A percentile compares a stretch with the other conserved stretches of the same genome.
phyloP scores from a whole-genome alignment of 2,797 vertebrate genomes.

The Emys orbicularis region DNA sequence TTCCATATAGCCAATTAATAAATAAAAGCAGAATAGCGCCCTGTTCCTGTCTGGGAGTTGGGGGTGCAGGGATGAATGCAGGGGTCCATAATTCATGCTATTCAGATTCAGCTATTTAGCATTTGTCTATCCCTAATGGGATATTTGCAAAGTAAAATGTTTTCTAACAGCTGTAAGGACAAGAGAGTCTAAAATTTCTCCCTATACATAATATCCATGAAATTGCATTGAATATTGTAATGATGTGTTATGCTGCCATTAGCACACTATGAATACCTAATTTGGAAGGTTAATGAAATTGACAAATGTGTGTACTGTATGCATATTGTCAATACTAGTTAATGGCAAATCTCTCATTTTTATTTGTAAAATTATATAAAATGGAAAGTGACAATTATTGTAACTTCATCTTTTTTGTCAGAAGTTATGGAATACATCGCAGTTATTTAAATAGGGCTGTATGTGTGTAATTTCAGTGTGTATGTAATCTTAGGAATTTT shows the following conservation, averaged over 20 bases:
- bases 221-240: slow-evolving; percentile 80
- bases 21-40: slow-evolving; percentile 57
- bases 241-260: slow-evolving; percentile 77
- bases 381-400: slow-evolving; percentile 63
- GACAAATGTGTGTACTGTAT: slow-evolving; percentile 72
- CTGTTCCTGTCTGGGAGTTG: slow-evolving; percentile 49
- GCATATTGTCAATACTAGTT: slow-evolving; percentile 69
- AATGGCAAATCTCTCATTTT: slow-evolving; percentile 75
- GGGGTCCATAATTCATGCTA: slow-evolving; percentile 56
- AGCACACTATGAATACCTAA: slow-evolving; percentile 76
- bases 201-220: slow-evolving; percentile 75
- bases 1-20: slow-evolving; percentile 23
- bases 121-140: slow-evolving; percentile 64
- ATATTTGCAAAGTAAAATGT: slow-evolving; percentile 77
- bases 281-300: slow-evolving; percentile 82
- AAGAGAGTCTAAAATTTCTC: slow-evolving; percentile 74
- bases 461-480: slow-evolving; percentile 54
- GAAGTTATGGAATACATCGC: slow-evolving; percentile 57
- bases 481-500: slow-evolving; percentile 52
- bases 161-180: slow-evolving; percentile 81
- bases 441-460: slow-evolving; percentile 68
- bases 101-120: slow-evolving; percentile 71
- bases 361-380: slow-evolving; percentile 74
- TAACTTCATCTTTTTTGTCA: slow-evolving; percentile 55
- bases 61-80: not conserved